Conservation (phyloP, 2,113 vertebrate genomes). For the Coptodon rendalli region DNA sequence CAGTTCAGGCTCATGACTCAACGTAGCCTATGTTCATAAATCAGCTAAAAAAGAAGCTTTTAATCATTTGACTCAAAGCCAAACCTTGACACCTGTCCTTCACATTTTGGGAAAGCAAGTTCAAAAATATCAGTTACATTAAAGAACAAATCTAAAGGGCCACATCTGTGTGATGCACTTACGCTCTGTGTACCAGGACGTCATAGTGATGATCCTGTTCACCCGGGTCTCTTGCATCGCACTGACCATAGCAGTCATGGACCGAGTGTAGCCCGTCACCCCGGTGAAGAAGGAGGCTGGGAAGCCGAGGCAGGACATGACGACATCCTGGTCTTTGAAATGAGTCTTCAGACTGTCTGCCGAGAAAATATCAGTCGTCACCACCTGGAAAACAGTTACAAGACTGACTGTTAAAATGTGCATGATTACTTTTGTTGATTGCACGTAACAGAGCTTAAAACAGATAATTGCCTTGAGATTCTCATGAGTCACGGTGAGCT, state of each 20-base stretch:
- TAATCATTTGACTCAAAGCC: not conserved
- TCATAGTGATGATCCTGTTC: constrained; percentile 72
- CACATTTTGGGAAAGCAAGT: fast-evolving
- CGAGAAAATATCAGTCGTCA: constrained; percentile 72
- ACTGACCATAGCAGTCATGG: constrained; percentile 54
- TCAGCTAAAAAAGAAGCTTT: not conserved
- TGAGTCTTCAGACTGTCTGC: constrained; percentile 61
- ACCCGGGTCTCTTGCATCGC: constrained; percentile 70
- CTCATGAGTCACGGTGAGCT: constrained; percentile 66
- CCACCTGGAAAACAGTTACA: constrained; percentile 43
- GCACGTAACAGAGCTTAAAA: not conserved
- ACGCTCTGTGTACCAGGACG: constrained; percentile 79
- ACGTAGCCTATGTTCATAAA: not conserved
- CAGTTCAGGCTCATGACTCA: not conserved
- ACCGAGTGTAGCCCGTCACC: constrained; percentile 72
- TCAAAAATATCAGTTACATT: not conserved
- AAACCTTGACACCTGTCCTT: not conserved
- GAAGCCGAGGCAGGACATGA: constrained; percentile 79
- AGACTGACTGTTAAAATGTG: not conserved
- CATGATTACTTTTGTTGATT: not conserved
- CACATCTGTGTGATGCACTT: constrained; percentile 29
- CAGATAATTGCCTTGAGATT: constrained; percentile 70
- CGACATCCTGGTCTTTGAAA: constrained; percentile 70
- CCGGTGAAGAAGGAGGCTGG: constrained; percentile 53
- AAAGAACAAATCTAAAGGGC: not conserved